These are phyloP conservation scores for Perizoma flavofasciatum DNA, from an alignment of 2,888 invertebrate species.

Conservation along the genomic window DNA sequence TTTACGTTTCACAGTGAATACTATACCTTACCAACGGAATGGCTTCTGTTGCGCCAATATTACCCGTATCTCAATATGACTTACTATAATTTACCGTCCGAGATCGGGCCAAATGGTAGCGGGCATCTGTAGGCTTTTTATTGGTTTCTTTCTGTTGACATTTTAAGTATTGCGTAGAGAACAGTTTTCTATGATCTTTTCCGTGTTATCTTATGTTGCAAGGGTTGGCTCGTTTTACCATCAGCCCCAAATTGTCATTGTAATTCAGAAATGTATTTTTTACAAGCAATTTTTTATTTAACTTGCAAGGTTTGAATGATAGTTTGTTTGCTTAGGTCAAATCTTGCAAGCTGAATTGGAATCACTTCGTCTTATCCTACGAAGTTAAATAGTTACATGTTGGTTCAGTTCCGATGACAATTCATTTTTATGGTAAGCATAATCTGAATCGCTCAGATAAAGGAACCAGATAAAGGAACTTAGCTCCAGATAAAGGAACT, in stretches of 20 bases:
- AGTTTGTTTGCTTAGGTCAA: too few species aligned
- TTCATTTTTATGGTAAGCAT: too few species aligned
- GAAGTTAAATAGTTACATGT: too few species aligned
- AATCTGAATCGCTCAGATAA: too few species aligned
- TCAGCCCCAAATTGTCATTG: neutral
- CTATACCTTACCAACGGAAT: neutral
- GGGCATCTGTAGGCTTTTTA: slow-evolving; percentile 34
- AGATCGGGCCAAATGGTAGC: slow-evolving; percentile 23
- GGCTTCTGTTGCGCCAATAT: slow-evolving; percentile 20
- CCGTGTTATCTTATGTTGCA: slow-evolving; percentile 13
- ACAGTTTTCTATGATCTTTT: slow-evolving; percentile 19
- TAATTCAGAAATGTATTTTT: neutral
- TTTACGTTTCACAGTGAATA: neutral
- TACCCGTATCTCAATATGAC: slow-evolving; percentile 15
- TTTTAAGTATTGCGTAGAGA: slow-evolving; percentile 23
- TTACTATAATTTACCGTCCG: slow-evolving; percentile 28
- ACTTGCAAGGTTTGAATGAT: too few species aligned
- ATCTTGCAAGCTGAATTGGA: too few species aligned
- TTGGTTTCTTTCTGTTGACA: slow-evolving; percentile 31
- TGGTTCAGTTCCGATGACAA: too few species aligned
- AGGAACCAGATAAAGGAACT: too few species aligned
- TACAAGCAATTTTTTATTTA: neutral
- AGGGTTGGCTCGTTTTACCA: slow-evolving; percentile 12
- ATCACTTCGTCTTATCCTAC: too few species aligned
- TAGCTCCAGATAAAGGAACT: too few species aligned